These are phyloP conservation scores for Metridium senile DNA, from an alignment of 92 coral and sea anemone species.

Conservation along the genomic window DNA sequence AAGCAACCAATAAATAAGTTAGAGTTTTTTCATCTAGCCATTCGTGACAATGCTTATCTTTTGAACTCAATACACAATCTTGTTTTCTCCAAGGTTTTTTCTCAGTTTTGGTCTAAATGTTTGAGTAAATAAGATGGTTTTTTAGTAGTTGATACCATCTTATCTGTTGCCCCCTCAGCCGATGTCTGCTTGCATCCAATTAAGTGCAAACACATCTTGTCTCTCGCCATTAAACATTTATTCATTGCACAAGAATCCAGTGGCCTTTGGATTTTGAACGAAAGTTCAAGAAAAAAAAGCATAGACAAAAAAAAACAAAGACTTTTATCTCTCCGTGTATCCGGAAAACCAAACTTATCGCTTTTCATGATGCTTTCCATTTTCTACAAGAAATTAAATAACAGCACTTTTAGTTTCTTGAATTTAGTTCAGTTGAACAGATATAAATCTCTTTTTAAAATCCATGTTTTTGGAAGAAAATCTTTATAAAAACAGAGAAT, in stretches of 20 bases:
- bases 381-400: neutral
- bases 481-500: too few species aligned
- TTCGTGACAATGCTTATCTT: neutral
- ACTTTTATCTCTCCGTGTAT: neutral
- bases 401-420: too few species aligned
- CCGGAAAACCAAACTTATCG: too few species aligned
- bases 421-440: too few species aligned
- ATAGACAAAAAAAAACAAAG: neutral
- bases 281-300: constrained; percentile 13
- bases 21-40: neutral
- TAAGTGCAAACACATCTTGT: neutral
- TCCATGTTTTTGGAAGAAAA: too few species aligned
- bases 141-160: constrained; percentile 14
- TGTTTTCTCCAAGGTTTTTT: neutral
- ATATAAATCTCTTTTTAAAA: too few species aligned
- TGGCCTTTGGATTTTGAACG: constrained; percentile 17
- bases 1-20: neutral
- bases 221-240: constrained; percentile 25
- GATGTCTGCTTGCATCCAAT: constrained; percentile 22
- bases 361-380: too few species aligned
- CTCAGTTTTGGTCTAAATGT: constrained; percentile 3
- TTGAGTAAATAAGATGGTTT: constrained; percentile 28
- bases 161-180: neutral
- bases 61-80: neutral
- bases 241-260: neutral